Evolutionary conservation across 2,888 invertebrate species (phyloP), one percentile per base, ranked within the genome.

Genomic region (Diabrotica balteata): DNA sequence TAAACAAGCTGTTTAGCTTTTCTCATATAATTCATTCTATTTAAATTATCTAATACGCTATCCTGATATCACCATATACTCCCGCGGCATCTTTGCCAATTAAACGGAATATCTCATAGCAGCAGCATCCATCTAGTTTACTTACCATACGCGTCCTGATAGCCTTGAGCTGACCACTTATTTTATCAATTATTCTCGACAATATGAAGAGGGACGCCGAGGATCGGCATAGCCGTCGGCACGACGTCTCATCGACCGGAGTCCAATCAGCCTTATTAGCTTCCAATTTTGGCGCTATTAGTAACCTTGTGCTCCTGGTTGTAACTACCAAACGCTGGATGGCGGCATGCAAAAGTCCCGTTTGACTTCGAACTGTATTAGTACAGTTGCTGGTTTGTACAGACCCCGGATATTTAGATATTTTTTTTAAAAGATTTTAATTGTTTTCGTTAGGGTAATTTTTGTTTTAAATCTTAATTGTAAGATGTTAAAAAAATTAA

Each of bases 211-310:
- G 42, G 60, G 42, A 5, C 53, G 52, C 2, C 54, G 54, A 43
- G 7, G n/a, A n/a, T n/a, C n/a, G n/a, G 45, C 17, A 45, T 57
- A 45, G 63, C 55, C 54, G 32, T 11, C 49, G 47, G 63, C 62
- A 49, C 54, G 57, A 54, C 61, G 54, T 53, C 50, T 57, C 55
- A 57, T 57, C 55, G 45, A 44, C 45, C 44, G 59, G 32, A 32
- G 32, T 32, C 65, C 67, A 70, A 61, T 69, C 51, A 65, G 67
- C 68, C 54, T 45, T 68, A 68, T 66, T 71, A 68, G 67, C 63
- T 68, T 66, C 59, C 64, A 62, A 65, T 71, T 68, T 67, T 55
- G 43, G 11, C 44, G 62, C 68, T 65, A 69, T 71, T 69, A 71
- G 68, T 65, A 67, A 69, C 68, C 67, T 65, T 68, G 65, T 69